These are phyloP conservation scores for Limosa lapponica DNA, from an alignment of 2,797 vertebrate genomes.

Conservation along the genomic window DNA sequence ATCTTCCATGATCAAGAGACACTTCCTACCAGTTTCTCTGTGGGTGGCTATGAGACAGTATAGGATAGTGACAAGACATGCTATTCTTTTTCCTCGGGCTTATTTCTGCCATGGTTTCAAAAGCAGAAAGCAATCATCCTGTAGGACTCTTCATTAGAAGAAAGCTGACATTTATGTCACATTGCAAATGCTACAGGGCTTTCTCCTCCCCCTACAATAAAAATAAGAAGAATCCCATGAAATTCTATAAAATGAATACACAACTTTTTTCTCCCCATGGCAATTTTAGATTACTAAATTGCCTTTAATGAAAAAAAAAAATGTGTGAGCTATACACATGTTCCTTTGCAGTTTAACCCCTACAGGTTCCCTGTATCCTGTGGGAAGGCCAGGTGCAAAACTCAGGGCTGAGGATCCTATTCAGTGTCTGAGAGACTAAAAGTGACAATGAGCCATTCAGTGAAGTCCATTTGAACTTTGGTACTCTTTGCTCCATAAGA, in stretches of 20 bases:
- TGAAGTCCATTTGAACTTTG: not conserved
- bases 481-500: not conserved
- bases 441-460: not conserved
- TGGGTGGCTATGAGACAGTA: not conserved
- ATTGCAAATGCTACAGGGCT: not conserved
- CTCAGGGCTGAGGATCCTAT: not conserved
- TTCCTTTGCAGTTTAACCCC: not conserved
- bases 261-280: not conserved
- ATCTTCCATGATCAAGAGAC: constrained; percentile 58
- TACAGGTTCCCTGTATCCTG: not conserved
- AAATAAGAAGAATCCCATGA: not conserved
- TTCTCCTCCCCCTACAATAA: not conserved
- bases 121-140: constrained; percentile 43
- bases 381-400: not conserved
- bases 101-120: constrained; percentile 40
- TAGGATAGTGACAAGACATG: not conserved
- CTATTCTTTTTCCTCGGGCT: constrained; percentile 36
- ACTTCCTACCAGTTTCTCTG: constrained; percentile 34
- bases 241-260: not conserved
- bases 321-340: accelerated
- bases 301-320: not conserved
- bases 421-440: not conserved
- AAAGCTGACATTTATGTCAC: constrained; percentile 26
- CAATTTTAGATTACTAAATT: not conserved
- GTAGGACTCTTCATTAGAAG: constrained; percentile 22